Base-by-base conservation (phyloP, 1,140 invertebrate genomes). In the Caenorhabditis briggsae region DNA sequence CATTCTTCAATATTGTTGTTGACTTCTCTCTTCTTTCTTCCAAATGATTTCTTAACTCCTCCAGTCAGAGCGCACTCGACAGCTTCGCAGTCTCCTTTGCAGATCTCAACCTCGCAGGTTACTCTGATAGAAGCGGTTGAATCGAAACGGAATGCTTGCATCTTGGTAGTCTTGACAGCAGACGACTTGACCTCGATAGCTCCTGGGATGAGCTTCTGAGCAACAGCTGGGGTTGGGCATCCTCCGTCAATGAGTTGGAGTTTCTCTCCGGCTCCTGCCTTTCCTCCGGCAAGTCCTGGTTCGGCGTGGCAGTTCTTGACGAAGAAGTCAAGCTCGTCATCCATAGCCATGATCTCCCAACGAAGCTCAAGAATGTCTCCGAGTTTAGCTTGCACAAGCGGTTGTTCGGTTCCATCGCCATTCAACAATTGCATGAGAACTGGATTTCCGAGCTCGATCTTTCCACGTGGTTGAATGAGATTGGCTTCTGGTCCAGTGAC, bases 291-390 rank as follows among this genome's bases (percentile, higher is more conserved):
- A 70, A 83, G 70, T 82, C 91, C 91, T 48, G 91, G 89, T 65
- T 92, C 91, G 18, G 91, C 91, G 74, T 83, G 85, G 46, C 91
- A 92, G 56, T 92, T 90, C 53, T 88, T 88, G 23, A 92, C 91
- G 23, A 92, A 91, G 89, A 92, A 92, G 83, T 92, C 91, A 58
- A 92, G 85, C 85, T 92, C 92, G 23, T 92, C 92, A 55, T 92
- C 91, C 92, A 92, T 92, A 8, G 91, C 91, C 92, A 92, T 92
- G 23, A 92, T 92, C 78, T 92, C 91, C 92, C 92, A 92, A 33
- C 89, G 88, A 23, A 92, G 87, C 82, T 92, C 92, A 12, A 92
- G 88, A 85, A 92, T 92, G 56, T 92, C 91, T 58, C 91, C 91
- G 41, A 92, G 87, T 86, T 92, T 92, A 46, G 91, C 91, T 82